Base-by-base conservation (phyloP, 1,140 invertebrate species). In the Drosophila serrata region DNA sequence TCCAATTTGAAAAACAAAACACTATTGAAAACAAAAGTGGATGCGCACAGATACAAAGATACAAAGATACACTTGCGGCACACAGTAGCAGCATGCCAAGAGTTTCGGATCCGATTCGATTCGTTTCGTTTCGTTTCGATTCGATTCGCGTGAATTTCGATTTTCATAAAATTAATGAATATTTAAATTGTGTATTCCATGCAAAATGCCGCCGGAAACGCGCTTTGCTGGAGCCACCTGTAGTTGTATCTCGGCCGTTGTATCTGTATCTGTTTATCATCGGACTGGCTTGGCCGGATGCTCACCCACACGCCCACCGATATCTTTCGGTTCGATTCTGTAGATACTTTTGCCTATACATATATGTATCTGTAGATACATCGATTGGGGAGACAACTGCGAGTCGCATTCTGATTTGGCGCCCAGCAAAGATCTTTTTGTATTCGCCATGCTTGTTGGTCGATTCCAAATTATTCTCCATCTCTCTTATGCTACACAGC, bases 131-230 rank as follows among this genome's bases (percentile, higher is more conserved):
- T 13, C 37, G 53, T 68, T 65, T 67, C 53, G 75, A 58, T 80
- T 70, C 73, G 65, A 85, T 82, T 82, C 62, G 67, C 63, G 59
- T 80, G 72, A 85, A 85, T 85, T 86, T 86, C 84, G 84, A 88
- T 90, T 88, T 80, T 90, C 82, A 88, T 90, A 75, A 88, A 85
- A 85, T 90, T 85, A 88, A 88, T 88, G 85, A 88, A 88, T 90
- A 88, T 88, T 90, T 90, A 88, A 90, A 81, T 79, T 81, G 81
- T 90, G 77, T 43, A 74, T 43, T 75, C 79, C 76, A 84, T 79
- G 80, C 63, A 69, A 88, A 90, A 85, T 61, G 68, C 67, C 81
- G 77, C 85, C 85, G 85, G 85, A 88, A 88, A 90, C 85, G 85
- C 85, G 85, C 85, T 85, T 88, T 85, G 81, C 68, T 90, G 77